Evolutionary conservation across 2,113 vertebrate species (phyloP).

Genomic region (Aldabrachelys gigantea): DNA sequence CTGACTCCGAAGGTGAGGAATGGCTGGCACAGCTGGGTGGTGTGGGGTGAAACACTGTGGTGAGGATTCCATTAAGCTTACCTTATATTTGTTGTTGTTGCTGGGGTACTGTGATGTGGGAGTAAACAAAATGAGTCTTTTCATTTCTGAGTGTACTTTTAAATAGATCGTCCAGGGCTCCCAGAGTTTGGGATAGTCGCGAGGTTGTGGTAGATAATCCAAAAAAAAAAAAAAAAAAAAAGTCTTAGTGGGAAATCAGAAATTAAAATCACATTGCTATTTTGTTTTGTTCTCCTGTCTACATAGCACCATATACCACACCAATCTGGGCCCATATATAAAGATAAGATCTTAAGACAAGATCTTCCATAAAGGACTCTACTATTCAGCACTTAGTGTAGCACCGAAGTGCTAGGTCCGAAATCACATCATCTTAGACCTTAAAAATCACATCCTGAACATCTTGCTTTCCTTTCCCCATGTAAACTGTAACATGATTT

Average conservation of each 20-base stretch:
- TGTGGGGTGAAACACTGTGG: not conserved
- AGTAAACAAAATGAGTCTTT: not conserved
- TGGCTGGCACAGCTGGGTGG: not conserved
- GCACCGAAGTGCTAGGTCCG: not conserved
- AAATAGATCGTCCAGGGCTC: not conserved
- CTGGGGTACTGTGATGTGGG: not conserved
- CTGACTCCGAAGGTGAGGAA: too few relatives aligned
- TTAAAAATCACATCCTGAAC: not conserved
- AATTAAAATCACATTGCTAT: not conserved
- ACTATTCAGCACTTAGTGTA: not conserved
- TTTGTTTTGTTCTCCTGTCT: not conserved
- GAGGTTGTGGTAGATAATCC: not conserved
- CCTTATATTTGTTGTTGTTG: not conserved
- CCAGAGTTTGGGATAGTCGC: not conserved
- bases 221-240: not conserved
- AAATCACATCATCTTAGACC: not conserved
- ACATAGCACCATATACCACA: not conserved
- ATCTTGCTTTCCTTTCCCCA: not conserved
- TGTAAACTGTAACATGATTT: not conserved
- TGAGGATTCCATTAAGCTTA: not conserved
- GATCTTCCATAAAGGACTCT: not conserved
- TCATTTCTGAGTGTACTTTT: not conserved
- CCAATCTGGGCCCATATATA: not conserved
- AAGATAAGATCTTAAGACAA: not conserved
- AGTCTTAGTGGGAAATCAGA: not conserved